phyloP scores from a whole-genome alignment of 1,140 invertebrate genomes.

The Rhyzopertha dominica region DNA sequence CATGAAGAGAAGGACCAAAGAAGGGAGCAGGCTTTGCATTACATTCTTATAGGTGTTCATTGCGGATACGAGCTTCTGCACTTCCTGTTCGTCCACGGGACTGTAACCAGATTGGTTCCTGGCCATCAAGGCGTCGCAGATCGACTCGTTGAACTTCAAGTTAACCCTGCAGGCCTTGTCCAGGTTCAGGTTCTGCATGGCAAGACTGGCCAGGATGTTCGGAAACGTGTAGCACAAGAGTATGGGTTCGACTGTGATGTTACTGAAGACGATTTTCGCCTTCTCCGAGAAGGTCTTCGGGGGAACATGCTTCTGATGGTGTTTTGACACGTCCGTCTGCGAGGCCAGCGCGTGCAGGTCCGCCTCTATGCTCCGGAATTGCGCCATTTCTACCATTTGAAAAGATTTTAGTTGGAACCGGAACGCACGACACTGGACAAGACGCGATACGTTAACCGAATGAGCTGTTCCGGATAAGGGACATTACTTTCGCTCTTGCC shows the following conservation, averaged over 20 bases:
- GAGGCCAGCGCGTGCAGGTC: no score
- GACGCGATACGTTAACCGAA: no score
- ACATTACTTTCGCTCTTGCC: no score
- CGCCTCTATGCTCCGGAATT: no score
- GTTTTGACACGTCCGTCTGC: no score
- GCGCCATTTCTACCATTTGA: no score
- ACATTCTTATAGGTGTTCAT: constrained; percentile 53
- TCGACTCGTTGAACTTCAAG: constrained; percentile 48
- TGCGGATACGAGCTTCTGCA: constrained; percentile 51
- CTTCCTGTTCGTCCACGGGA: constrained; percentile 46
- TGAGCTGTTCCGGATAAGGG: no score
- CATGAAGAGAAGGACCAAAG: constrained; percentile 51
- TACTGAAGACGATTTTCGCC: constrained; percentile 16
- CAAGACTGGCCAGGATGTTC: constrained; percentile 45
- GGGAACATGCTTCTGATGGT: no score
- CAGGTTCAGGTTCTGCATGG: constrained; percentile 51
- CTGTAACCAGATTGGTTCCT: constrained; percentile 46
- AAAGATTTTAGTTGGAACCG: no score
- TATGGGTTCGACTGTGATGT: constrained; percentile 50
- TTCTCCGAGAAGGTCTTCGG: constrained; percentile 7
- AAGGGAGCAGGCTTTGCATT: constrained; percentile 50
- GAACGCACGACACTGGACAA: no score
- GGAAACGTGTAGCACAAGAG: constrained; percentile 48
- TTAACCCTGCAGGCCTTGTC: constrained; percentile 58
- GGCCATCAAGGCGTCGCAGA: constrained; percentile 52